phyloP scores from a whole-genome alignment of 2,113 vertebrate genomes.

The Sterna hirundo region DNA sequence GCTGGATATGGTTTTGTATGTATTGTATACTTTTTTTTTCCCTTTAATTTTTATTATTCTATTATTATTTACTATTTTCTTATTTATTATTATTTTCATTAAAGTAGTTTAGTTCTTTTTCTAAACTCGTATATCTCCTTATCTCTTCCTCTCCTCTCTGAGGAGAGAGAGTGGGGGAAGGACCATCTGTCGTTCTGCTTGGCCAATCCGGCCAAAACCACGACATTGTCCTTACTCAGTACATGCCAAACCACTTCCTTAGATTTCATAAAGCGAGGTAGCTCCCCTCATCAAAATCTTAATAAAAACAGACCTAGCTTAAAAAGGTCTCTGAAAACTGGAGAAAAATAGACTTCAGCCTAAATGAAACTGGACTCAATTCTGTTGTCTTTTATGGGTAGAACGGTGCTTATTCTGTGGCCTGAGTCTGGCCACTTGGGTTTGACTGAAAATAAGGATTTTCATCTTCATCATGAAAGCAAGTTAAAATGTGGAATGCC shows the following conservation, averaged over 20 bases:
- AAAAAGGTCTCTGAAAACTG: not conserved
- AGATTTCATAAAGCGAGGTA: not conserved
- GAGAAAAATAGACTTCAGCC: not conserved
- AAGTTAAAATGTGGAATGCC: not conserved
- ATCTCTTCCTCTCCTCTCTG: too few species aligned
- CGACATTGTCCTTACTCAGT: not conserved
- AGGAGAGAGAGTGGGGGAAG: too few species aligned
- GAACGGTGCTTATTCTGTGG: not conserved
- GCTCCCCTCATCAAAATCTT: not conserved
- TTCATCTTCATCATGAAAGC: not conserved
- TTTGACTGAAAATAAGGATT: not conserved
- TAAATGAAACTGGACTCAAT: not conserved
- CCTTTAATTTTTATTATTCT: too few species aligned
- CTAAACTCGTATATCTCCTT: too few species aligned
- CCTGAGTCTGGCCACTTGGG: not conserved
- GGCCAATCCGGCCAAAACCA: too few species aligned
- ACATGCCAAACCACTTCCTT: not conserved
- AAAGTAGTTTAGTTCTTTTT: too few species aligned
- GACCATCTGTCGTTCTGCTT: too few species aligned
- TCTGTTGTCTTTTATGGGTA: not conserved
- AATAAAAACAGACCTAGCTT: not conserved
- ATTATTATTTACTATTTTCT: too few species aligned
- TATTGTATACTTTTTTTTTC: too few species aligned
- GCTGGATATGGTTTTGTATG: too few species aligned
- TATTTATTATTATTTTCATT: too few species aligned